Base-by-base conservation (phyloP, 2,888 invertebrate genomes). In the Troides oblongomaculatus region DNA sequence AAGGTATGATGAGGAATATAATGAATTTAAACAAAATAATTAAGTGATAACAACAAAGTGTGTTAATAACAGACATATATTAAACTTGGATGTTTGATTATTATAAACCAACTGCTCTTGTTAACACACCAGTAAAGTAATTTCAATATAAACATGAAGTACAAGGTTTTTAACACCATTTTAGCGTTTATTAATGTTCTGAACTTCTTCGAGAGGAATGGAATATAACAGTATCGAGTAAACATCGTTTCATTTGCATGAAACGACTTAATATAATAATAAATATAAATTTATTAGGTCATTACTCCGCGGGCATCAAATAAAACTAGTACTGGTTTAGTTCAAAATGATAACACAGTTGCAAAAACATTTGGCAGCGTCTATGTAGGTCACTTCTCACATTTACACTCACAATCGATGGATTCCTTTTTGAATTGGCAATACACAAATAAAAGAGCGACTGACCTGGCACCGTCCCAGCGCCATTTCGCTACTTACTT, bases 351-450 rank as follows among this genome's bases (percentile, higher is more conserved):
- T 58, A 57, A 43, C 30, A 62, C 43, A 25, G 65, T 65, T 21
- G 10, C 62, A 43, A 66, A 66, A 63, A 63, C 59, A 63, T 70
- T 65, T 70, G 66, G 66, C 70, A 70, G n/a, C 58, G n/a, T 39
- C 43, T 63, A 66, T 66, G 53, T 70, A 62, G 70, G 70, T 70
- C 70, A 63, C 30, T 63, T 66, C 62, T 61, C 69, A 64, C 69
- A 69, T 69, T 64, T 65, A 43, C 62, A 58, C 62, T 60, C 62
- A 36, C 62, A 53, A 66, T 66, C 66, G 66, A 70, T 66, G 66
- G 66, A 70, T 70, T 70, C 63, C 66, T 70, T 70, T 70, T 66
- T 70, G 62, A 66, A 70, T 70, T 70, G 70, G 66, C 70, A 58
- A 63, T 70, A 66, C 36, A 62, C 66, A 66, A 62, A 70, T 66